Evolutionary conservation across 2,113 vertebrate genomes (phyloP).

Genomic region (Antechinus flavipes): DNA sequence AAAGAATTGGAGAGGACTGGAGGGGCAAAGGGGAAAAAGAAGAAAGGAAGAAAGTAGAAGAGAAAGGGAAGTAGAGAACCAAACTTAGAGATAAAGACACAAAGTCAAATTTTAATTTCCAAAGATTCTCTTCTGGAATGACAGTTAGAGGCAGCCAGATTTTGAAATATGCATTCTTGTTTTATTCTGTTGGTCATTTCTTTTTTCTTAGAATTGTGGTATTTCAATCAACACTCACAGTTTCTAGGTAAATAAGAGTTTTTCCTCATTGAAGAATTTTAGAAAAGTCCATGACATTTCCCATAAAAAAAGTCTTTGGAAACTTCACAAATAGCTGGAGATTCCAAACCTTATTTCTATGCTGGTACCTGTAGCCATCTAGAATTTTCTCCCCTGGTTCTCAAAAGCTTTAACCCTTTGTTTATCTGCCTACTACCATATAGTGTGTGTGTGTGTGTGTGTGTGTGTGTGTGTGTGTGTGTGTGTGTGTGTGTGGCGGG

Average conservation of each 20-base stretch:
- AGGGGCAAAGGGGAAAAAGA: neutral
- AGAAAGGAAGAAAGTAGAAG: neutral
- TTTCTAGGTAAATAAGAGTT: constrained; percentile 49
- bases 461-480: neutral
- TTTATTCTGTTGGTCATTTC: constrained; percentile 37
- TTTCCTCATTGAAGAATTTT: constrained; percentile 49
- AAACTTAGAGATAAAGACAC: neutral
- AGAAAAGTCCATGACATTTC: constrained; percentile 40
- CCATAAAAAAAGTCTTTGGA: constrained; percentile 48
- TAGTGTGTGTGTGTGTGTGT: neutral
- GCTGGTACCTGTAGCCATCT: constrained; percentile 32
- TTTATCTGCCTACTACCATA: neutral
- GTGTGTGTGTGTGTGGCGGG: neutral
- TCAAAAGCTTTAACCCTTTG: constrained; percentile 42
- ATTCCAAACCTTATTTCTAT: constrained; percentile 48
- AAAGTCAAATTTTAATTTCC: neutral
- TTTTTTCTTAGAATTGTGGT: neutral
- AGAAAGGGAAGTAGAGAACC: neutral
- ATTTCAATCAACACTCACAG: constrained; percentile 51
- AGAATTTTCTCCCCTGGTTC: constrained; percentile 5
- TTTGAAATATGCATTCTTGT: neutral
- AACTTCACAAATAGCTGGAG: constrained; percentile 44
- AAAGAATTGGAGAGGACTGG: too few species aligned
- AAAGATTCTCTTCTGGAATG: neutral
- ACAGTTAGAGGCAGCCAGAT: neutral